Base-by-base conservation (phyloP, 2,888 invertebrate genomes). In the Drosophila subquinaria region DNA sequence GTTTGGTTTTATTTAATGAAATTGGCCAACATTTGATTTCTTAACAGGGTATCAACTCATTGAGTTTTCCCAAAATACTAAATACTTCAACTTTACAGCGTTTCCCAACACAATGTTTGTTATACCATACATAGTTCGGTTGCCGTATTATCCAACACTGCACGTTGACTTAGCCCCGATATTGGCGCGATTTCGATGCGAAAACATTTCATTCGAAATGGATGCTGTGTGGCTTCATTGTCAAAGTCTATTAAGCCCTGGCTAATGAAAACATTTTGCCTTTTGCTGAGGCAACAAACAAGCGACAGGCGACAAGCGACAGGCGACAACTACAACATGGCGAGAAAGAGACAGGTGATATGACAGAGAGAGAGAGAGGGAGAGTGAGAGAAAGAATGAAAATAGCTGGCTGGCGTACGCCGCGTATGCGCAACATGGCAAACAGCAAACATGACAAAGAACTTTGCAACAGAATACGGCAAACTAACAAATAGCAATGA, bases 181-280 rank as follows among this genome's bases (percentile, higher is more conserved):
- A 38, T 36, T 47, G 43, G 27, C 11, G 1, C 36, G 36, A 62
- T 30, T 36, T 45, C 11, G 30, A 11, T 45, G 62, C 17, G 36
- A 45, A 30, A 20, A 38, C 10, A 62, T 45, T 30, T 36, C n/a
- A 51, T 60, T 42, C 23, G 42, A 59, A 38, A 36, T 30, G 51
- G 13, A 36, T 38, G 20, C 20, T 27, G 42, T 48, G 36, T 36
- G 48, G 23, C 47, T 42, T 59, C 59, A 56, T 76, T 64, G 69
- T 69, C 67, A 66, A 77, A 77, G 81, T 73, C 81, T 75, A 86
- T 81, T 82, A 68, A 45, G 73, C 47, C 70, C 52, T 48, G 52
- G 70, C 68, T 80, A 85, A 82, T 85, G 75, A 82, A 82, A 82
- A 82, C 69, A 85, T 82, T 82, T 59, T 50, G 71, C 56, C 42